These are phyloP conservation scores for Chesias legatella DNA, from an alignment of 2,888 invertebrate species.

Conservation along the genomic window DNA sequence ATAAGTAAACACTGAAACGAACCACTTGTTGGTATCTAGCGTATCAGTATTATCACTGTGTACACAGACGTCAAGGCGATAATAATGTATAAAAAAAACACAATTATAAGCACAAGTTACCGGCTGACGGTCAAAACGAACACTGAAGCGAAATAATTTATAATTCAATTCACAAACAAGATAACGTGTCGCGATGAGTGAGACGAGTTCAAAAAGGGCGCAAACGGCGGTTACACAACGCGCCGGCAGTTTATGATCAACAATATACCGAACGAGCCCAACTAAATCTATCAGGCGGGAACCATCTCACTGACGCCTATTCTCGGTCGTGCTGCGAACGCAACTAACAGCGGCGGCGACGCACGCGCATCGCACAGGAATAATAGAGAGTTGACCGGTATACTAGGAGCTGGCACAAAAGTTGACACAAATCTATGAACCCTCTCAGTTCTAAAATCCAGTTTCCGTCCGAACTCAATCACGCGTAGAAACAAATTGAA, in stretches of 20 bases:
- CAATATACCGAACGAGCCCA: constrained; percentile 38
- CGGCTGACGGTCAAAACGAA: constrained; percentile 37
- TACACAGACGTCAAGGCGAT: constrained; percentile 41
- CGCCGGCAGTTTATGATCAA: constrained; percentile 46
- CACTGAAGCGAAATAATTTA: constrained; percentile 52
- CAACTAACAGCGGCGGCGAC: constrained; percentile 67
- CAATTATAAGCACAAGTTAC: constrained; percentile 47
- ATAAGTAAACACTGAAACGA: constrained; percentile 30
- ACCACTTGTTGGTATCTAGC: constrained; percentile 42
- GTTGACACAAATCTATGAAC: constrained; percentile 53
- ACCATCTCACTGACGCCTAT: constrained; percentile 64
- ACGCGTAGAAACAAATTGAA: constrained; percentile 56
- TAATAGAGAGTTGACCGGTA: constrained; percentile 58
- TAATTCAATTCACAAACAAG: constrained; percentile 45
- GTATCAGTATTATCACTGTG: constrained; percentile 51
- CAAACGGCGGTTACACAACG: constrained; percentile 51
- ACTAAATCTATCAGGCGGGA: constrained; percentile 49
- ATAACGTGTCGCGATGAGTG: constrained; percentile 43
- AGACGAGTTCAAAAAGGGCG: constrained; percentile 42
- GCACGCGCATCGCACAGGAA: constrained; percentile 64
- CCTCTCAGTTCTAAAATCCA: constrained; percentile 61
- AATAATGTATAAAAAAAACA: constrained; percentile 40
- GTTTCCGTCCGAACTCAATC: constrained; percentile 66
- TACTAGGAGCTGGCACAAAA: constrained; percentile 53
- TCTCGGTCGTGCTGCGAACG: constrained; percentile 68